Base-by-base conservation (phyloP, 2,888 invertebrate species). In the Trichopoda pennipes region DNA sequence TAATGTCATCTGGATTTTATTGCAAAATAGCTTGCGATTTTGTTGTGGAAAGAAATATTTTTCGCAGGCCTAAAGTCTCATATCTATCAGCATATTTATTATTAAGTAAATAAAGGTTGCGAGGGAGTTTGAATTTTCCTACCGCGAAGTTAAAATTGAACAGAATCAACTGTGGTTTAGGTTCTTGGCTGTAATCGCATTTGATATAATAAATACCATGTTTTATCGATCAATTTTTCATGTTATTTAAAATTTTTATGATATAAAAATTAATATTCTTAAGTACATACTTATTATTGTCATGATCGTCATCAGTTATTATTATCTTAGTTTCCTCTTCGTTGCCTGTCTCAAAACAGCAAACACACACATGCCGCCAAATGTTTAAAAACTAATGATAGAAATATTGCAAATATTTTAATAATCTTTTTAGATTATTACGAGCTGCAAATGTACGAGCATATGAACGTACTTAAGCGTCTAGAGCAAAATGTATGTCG, bases 231-330 rank as follows among this genome's bases (percentile, higher is more conserved):
- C n/a, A 23, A 6, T 12, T 64, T 44, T 38, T 28, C n/a, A 17
- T n/a, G 32, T 56, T 17, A 17, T 56, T 17, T 17, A 28, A 17
- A 35, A 35, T 55, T 28, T 55, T 28, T n/a, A 16, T 38, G 23
- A 1, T 19, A 19, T 23, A 56, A 35, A 66, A 58, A 56, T 64
- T 58, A 58, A 75, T 49, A 58, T 75, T 72, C 19, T 75, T 64
- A 42, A 49, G 64, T 56, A 66, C 38, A 70, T 47, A 70, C 35
- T 60, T 53, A 55, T 73, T 55, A 44, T 63, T 14, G 19, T 73
- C 53, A 35, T 55, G n/a, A 73, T 63, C 42, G 51, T 64, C 64
- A 66, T 51, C 60, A 68, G 51, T 68, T 76, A 76, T 66, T 51
- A 75, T 76, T 60, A 68, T 76, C 68, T 51, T 28, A 16, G 47